Conservation (phyloP, 2,888 invertebrate genomes). For the Psylliodes chrysocephalus region DNA sequence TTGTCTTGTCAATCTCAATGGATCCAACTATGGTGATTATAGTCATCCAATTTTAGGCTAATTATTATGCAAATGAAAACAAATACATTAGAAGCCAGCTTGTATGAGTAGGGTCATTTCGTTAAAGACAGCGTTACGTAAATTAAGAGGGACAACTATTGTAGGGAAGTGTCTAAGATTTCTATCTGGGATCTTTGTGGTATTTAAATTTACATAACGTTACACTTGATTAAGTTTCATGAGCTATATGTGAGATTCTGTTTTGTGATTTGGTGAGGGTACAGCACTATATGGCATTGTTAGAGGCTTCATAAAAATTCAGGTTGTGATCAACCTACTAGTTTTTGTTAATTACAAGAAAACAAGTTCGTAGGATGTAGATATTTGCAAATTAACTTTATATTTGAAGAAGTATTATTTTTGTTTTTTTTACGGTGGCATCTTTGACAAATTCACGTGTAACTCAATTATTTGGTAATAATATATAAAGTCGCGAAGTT, state of each 20-base stretch:
- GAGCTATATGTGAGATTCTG: constrained; percentile 9
- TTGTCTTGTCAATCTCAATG: constrained; percentile 5
- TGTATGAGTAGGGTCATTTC: constrained; percentile 42
- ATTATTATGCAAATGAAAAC: constrained; percentile 43
- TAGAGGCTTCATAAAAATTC: too few relatives aligned
- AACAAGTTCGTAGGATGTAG: too few relatives aligned
- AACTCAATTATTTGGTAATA: too few relatives aligned
- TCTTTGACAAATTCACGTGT: too few relatives aligned
- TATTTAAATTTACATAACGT: constrained; percentile 48
- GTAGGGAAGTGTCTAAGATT: constrained; percentile 48
- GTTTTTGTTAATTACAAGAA: too few relatives aligned
- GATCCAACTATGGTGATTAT: constrained; percentile 16
- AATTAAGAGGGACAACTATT: constrained; percentile 41
- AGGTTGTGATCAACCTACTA: too few relatives aligned
- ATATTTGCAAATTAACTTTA: too few relatives aligned
- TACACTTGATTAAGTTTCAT: constrained; percentile 44
- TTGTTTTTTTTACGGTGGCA: too few relatives aligned
- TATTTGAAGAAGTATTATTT: too few relatives aligned
- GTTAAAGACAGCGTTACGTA: constrained; percentile 44
- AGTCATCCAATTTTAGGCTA: constrained; percentile 26
- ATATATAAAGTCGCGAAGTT: too few relatives aligned
- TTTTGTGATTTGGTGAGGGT: constrained; percentile 1
- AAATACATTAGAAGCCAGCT: constrained; percentile 49
- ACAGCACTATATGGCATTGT: too few relatives aligned
- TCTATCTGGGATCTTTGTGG: constrained; percentile 43